phyloP scores from a whole-genome alignment of 2,888 invertebrate genomes.

The Pachydiplax longipennis region DNA sequence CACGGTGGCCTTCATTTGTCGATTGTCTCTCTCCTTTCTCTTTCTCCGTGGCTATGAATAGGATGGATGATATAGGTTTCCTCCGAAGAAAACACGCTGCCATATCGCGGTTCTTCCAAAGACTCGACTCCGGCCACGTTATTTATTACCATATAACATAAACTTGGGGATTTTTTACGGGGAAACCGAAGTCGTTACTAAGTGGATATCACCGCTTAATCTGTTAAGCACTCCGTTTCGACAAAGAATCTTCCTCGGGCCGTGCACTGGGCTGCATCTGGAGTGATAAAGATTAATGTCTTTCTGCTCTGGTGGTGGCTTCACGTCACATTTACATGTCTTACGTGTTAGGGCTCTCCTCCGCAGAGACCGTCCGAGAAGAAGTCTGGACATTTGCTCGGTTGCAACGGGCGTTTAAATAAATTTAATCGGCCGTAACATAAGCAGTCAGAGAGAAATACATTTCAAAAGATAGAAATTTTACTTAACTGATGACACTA shows the following conservation, averaged over 20 bases:
- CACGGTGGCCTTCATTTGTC: constrained; percentile 44
- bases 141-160: constrained; percentile 4
- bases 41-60: neutral
- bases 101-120: neutral
- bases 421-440: no score
- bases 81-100: neutral
- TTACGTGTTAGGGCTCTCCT: neutral
- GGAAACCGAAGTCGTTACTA: constrained; percentile 4
- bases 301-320: neutral
- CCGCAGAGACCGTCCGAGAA: neutral
- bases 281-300: constrained; percentile 40
- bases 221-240: constrained; percentile 28
- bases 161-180: neutral
- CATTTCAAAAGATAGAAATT: no score
- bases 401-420: no score
- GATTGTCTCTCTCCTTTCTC: constrained; percentile 18
- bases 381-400: no score
- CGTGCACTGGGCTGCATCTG: constrained; percentile 17
- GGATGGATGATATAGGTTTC: constrained; percentile 23
- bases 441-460: no score
- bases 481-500: no score
- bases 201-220: constrained; percentile 12
- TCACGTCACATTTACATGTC: neutral
- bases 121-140: neutral
- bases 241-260: constrained; percentile 9